A percentile compares a stretch with the other conserved stretches of the same genome.
Conservation (phyloP, 2,797 vertebrate genomes). For the Streptopelia turtur region DNA sequence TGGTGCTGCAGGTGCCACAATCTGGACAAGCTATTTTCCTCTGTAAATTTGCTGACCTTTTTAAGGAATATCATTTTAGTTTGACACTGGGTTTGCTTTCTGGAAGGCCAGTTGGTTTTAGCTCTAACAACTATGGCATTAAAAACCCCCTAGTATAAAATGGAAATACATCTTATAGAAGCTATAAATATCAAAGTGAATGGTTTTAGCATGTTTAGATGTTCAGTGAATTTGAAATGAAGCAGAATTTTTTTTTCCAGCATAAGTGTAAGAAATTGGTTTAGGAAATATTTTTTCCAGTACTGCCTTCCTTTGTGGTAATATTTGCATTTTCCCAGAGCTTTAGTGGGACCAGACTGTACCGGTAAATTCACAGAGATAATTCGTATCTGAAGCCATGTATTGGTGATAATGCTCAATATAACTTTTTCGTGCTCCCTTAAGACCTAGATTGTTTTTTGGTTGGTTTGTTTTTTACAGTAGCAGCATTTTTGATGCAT, state of each 20-base stretch:
- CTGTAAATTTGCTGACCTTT: constrained; percentile 26
- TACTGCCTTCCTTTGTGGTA: neutral
- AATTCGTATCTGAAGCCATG: neutral
- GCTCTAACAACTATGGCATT: neutral
- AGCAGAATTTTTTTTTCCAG: neutral
- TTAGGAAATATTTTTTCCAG: constrained; percentile 29
- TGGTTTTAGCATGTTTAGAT: constrained; percentile 7
- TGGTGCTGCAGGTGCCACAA: constrained; percentile 25
- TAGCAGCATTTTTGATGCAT: neutral
- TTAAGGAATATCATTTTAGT: constrained; percentile 10
- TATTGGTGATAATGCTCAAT: constrained; percentile 17
- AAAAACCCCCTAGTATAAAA: constrained; percentile 29
- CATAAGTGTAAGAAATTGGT: constrained; percentile 18
- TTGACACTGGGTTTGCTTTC: constrained; percentile 3
- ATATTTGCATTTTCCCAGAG: constrained; percentile 28
- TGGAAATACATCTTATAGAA: neutral
- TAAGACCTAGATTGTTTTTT: neutral
- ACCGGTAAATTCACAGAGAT: neutral
- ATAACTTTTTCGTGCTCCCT: constrained; percentile 39
- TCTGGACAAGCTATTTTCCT: neutral
- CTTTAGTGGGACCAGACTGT: neutral
- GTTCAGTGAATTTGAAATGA: constrained; percentile 36
- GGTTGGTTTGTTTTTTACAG: neutral
- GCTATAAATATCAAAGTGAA: constrained; percentile 20
- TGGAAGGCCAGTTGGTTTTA: constrained; percentile 48